Conservation (phyloP, 2,113 vertebrate genomes). For the Deroptyus accipitrinus region DNA sequence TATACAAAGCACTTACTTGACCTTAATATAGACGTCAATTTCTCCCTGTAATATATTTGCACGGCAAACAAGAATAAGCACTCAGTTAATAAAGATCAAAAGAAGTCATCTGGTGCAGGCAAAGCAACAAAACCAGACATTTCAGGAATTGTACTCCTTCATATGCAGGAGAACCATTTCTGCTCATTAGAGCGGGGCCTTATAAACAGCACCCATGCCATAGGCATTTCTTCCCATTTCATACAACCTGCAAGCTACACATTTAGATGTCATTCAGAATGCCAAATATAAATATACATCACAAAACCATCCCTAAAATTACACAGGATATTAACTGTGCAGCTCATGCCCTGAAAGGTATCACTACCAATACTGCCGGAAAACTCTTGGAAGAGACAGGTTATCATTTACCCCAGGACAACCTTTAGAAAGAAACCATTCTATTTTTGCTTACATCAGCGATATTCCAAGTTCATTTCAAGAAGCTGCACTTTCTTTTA, state of each 20-base stretch:
- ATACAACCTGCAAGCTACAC: neutral
- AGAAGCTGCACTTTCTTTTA: neutral
- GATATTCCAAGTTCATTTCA: neutral
- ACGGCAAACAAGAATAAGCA: neutral
- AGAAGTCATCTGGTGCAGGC: neutral
- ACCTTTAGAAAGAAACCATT: neutral
- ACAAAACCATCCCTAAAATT: neutral
- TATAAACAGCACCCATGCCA: accelerated
- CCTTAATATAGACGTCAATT: neutral
- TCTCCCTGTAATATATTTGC: neutral
- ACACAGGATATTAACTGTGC: neutral
- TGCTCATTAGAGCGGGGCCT: neutral
- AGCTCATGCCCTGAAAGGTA: neutral
- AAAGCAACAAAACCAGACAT: neutral
- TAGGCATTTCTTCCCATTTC: neutral
- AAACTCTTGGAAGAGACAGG: neutral
- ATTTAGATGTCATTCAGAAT: neutral
- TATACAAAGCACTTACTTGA: neutral
- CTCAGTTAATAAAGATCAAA: neutral
- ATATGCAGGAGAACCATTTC: neutral
- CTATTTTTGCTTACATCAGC: neutral
- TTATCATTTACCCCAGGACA: neutral
- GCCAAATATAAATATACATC: neutral
- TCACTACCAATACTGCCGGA: neutral
- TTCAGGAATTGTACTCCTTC: neutral